Evolutionary conservation across 2,888 invertebrate species (phyloP), one percentile per base, ranked within the genome.

Genomic region (Heterodera filipjevi): DNA sequence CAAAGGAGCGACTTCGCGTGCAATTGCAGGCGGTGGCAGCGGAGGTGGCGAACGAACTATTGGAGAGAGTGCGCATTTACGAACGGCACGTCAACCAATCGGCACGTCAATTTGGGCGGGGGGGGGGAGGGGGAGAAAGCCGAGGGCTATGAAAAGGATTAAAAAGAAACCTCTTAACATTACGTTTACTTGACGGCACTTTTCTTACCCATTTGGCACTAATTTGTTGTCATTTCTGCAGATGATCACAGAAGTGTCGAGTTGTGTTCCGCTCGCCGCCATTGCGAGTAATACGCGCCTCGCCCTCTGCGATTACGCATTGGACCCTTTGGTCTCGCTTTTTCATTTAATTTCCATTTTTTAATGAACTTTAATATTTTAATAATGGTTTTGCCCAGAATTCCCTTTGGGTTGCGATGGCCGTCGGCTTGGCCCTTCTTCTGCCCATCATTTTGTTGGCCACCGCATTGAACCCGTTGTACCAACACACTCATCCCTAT

Each of bases 361-460:
- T n/a, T n/a, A n/a, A n/a, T n/a, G n/a, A n/a, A 70, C 77, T 72
- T 79, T 39, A 22, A 72, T 12, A 1, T 6, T 39, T 39, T 12
- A 39, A 6, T 79, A 22, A 49, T 22, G 12, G 19, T 3, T 19
- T 8, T n/a, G 0, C 87, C 35, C 86, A 90, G 90, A 91, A 91
- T 86, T 90, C 90, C 6, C 89, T 90, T 35, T 91, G 91, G 91
- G 90, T 90, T 88, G 90, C 90, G 77, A 84, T 91, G 82, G 89
- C 90, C 8, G 88, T 90, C 85, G 89, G 89, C 77, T 83, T 91
- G 53, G 85, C 90, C 76, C 89, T 90, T 81, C 86, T 89, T 80
- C 87, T 91, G 59, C 90, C 90, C 30, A 87, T 89, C 70, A 88
- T 91, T 49, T 87, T 91, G 64, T 87, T 90, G 77, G 90, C 90